phyloP scores from a whole-genome alignment of 2,888 invertebrate genomes.

The Harpalus rubripes region DNA sequence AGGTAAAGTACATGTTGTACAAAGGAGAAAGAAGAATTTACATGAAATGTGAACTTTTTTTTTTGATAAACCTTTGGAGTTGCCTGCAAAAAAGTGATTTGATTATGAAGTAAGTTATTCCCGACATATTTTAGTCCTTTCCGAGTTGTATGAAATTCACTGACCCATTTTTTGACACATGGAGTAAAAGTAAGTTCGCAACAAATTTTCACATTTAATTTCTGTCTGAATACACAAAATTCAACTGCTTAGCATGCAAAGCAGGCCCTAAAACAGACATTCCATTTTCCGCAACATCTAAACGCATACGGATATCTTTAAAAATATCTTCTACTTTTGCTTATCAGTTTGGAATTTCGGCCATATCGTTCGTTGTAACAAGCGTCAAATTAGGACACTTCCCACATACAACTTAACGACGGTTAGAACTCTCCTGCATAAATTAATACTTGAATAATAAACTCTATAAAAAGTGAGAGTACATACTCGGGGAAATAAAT shows the following conservation, averaged over 20 bases:
- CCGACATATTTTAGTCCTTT: conserved; percentile 1
- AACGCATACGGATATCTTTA: conserved; percentile 34
- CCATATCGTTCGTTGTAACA: conserved; percentile 29
- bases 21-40: no score
- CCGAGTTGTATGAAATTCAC: conserved; percentile 14
- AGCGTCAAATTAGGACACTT: conserved; percentile 11
- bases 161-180: conserved; percentile 45
- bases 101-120: background rate
- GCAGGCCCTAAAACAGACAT: conserved; percentile 34
- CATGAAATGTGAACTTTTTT: no score
- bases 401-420: conserved; percentile 30
- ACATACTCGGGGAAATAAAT: background rate
- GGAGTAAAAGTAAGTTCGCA: conserved; percentile 27
- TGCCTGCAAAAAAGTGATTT: background rate
- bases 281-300: conserved; percentile 42
- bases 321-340: conserved; percentile 29
- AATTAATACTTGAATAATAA: conserved; percentile 11
- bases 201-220: conserved; percentile 52
- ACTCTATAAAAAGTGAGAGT: background rate
- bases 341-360: conserved; percentile 40
- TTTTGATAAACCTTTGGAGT: background rate
- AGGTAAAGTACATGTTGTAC: no score
- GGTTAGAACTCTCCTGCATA: background rate
- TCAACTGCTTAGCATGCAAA: conserved; percentile 35
- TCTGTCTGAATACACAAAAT: conserved; percentile 44